Conservation (phyloP, 2,888 invertebrate species). For the Nesidiocoris tenuis region DNA sequence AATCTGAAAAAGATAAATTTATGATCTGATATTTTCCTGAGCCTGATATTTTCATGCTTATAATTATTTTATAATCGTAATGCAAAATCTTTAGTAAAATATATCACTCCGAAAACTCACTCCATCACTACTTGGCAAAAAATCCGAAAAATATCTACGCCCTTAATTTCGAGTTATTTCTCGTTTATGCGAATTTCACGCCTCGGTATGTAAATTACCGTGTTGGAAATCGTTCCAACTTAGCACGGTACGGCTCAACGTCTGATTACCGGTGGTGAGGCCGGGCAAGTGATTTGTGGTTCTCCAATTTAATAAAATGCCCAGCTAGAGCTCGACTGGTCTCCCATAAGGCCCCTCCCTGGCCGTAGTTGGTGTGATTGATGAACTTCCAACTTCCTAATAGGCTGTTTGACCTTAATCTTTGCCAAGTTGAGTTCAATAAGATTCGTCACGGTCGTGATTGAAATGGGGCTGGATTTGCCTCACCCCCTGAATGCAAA, state of each 20-base stretch:
- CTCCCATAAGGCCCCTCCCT: neutral
- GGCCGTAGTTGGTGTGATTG: neutral
- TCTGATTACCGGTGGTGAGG: neutral
- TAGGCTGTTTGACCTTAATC: neutral
- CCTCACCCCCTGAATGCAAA: neutral
- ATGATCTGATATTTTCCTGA: too few relatives aligned
- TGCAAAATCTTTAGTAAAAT: too few relatives aligned
- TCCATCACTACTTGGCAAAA: too few relatives aligned
- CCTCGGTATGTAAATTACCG: too few relatives aligned
- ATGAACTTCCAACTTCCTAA: neutral
- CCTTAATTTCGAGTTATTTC: too few relatives aligned
- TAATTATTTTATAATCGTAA: too few relatives aligned
- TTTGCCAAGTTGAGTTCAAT: neutral
- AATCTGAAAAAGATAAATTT: too few relatives aligned
- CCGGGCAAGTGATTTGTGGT: neutral
- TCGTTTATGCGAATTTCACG: too few relatives aligned
- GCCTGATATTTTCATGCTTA: too few relatives aligned
- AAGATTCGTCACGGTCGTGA: neutral
- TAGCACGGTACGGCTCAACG: neutral
- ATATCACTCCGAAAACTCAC: too few relatives aligned
- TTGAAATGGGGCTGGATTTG: neutral
- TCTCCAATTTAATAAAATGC: neutral
- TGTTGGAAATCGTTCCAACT: too few relatives aligned
- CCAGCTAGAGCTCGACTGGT: neutral
- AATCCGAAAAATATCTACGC: too few relatives aligned